These are phyloP conservation scores for Jacana jacana DNA, from an alignment of 2,113 vertebrate genomes.

Conservation along the genomic window DNA sequence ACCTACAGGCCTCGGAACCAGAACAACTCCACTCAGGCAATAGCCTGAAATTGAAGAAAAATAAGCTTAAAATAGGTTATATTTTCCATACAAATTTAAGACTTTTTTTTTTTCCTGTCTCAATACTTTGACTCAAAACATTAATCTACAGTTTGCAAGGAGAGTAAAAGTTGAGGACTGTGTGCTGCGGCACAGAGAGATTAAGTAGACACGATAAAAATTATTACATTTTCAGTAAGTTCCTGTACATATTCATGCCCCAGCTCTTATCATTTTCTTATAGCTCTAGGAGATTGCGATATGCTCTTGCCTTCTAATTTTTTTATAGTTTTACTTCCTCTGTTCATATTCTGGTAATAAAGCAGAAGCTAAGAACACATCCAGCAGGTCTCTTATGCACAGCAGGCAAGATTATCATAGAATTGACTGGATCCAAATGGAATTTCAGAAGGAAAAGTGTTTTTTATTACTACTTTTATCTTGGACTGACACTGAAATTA, in stretches of 20 bases:
- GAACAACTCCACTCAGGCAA: neutral
- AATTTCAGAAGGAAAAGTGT: neutral
- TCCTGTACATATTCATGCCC: neutral
- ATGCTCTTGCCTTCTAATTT: constrained; percentile 1
- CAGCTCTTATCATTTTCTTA: constrained; percentile 15
- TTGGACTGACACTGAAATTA: neutral
- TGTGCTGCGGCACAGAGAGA: neutral
- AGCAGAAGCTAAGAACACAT: neutral
- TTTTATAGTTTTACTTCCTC: neutral
- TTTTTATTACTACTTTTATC: neutral
- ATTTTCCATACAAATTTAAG: neutral
- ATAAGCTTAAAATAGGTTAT: neutral
- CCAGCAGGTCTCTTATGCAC: neutral
- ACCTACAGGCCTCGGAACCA: constrained; percentile 45
- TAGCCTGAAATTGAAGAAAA: neutral
- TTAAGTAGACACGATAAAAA: constrained; percentile 21
- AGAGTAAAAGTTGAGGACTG: neutral
- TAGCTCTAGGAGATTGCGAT: neutral
- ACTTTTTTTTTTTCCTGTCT: neutral
- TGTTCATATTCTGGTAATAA: neutral
- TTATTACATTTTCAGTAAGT: neutral
- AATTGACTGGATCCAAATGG: neutral
- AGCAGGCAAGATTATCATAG: neutral
- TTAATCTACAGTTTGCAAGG: neutral
- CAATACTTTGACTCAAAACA: neutral